Percentiles rank a stretch among this genome's conserved stretches.
These are phyloP conservation scores for Mormyrus iriodes DNA, from an alignment of 2,113 vertebrate species.

Conservation along the genomic window DNA sequence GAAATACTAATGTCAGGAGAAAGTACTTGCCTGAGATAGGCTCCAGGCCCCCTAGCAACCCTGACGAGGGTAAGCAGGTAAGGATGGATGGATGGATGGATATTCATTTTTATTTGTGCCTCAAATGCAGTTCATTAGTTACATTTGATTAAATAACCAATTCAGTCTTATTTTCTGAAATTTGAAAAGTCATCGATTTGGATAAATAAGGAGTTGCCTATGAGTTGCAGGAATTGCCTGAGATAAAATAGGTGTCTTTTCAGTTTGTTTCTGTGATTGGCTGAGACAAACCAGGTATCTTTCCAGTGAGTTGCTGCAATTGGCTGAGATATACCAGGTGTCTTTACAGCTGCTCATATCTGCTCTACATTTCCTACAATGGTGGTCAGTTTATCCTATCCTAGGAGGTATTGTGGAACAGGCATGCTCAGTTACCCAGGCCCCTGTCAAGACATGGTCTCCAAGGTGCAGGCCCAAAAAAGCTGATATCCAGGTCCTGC, in stretches of 20 bases:
- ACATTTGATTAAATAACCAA: background rate
- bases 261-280: background rate
- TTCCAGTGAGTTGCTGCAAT: background rate
- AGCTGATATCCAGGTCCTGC: background rate
- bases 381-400: background rate
- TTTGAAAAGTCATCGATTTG: background rate
- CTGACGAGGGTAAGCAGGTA: background rate
- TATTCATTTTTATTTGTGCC: background rate
- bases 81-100: background rate
- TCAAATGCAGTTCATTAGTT: background rate
- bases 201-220: background rate
- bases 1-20: background rate
- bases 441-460: background rate
- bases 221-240: background rate
- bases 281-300: background rate
- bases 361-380: background rate
- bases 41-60: background rate
- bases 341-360: background rate
- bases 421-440: background rate
- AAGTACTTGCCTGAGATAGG: background rate
- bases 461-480: background rate
- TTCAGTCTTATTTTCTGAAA: background rate
- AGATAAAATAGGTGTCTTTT: background rate
- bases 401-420: background rate
- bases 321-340: background rate